Evolutionary conservation across 2,113 vertebrate genomes (phyloP).

Genomic region (Neogobius melanostomus): DNA sequence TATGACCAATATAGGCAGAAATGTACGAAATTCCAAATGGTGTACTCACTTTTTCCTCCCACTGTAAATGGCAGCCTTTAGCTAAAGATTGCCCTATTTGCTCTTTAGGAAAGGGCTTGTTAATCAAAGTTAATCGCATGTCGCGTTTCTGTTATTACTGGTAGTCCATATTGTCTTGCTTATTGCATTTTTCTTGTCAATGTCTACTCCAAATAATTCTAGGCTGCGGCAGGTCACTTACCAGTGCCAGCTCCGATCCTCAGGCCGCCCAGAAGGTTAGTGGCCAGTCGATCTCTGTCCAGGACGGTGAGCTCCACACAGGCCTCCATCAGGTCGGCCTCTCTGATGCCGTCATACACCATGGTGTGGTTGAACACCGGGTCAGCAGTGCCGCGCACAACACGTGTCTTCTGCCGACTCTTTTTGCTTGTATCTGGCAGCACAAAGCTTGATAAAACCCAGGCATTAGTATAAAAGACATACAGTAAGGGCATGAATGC

Average conservation of each 20-base stretch:
- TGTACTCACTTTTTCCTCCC: too few relatives aligned
- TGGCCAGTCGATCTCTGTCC: conserved; percentile 89
- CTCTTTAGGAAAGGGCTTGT: too few relatives aligned
- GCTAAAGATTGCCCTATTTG: too few relatives aligned
- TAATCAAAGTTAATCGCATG: too few relatives aligned
- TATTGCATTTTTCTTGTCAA: too few relatives aligned
- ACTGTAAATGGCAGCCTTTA: too few relatives aligned
- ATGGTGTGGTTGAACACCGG: conserved; percentile 96
- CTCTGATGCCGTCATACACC: conserved; percentile 94
- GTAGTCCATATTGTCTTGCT: too few relatives aligned
- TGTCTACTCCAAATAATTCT: too few relatives aligned
- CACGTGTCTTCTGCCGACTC: conserved; percentile 93
- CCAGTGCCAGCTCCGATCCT: conserved; percentile 91
- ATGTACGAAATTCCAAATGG: too few relatives aligned
- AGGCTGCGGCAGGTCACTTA: conserved; percentile 35
- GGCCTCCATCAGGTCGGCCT: conserved; percentile 86
- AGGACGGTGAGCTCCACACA: conserved; percentile 94
- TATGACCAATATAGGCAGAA: too few relatives aligned
- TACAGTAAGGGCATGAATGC: background rate
- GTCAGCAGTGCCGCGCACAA: conserved; percentile 82
- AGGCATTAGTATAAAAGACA: background rate
- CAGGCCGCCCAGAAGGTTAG: conserved; percentile 89
- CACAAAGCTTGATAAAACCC: conserved; percentile 78
- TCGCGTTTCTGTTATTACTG: too few relatives aligned
- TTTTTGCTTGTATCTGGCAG: conserved; percentile 95